These are phyloP conservation scores for Drosophila rubida DNA, from an alignment of 2,888 invertebrate species.

Conservation along the genomic window DNA sequence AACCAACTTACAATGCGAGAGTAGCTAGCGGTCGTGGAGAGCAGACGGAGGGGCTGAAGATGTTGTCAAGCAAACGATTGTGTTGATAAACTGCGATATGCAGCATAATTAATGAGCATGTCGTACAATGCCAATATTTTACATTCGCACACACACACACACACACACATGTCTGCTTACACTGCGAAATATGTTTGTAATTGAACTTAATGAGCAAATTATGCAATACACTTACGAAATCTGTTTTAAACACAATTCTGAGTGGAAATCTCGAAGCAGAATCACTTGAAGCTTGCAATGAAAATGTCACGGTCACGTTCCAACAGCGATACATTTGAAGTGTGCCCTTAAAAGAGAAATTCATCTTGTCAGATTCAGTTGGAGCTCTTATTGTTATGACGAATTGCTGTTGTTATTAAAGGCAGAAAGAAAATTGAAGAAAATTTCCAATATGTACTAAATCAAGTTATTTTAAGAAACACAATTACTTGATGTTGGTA, in stretches of 20 bases:
- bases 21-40: not conserved
- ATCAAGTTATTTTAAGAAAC: too few relatives aligned
- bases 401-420: not conserved
- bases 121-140: conserved; percentile 78
- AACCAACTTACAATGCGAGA: conserved; percentile 36
- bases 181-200: conserved; percentile 57
- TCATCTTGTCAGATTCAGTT: not conserved
- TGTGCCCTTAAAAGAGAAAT: not conserved
- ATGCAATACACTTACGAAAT: conserved; percentile 43
- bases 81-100: conserved; percentile 79
- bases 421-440: not conserved
- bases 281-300: not conserved
- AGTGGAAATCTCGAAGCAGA: conserved; percentile 4
- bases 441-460: too few relatives aligned
- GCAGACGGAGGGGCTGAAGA: not conserved
- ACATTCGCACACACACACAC: conserved; percentile 60
- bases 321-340: not conserved
- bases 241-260: conserved; percentile 15
- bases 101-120: conserved; percentile 79
- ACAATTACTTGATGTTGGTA: too few relatives aligned
- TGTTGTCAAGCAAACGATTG: conserved; percentile 75
- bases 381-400: not conserved
- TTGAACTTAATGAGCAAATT: conserved; percentile 74
- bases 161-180: conserved; percentile 24
- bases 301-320: not conserved